Evolutionary conservation across 1,140 invertebrate genomes (phyloP).

Genomic region (Oncopodura yosiiana): DNA sequence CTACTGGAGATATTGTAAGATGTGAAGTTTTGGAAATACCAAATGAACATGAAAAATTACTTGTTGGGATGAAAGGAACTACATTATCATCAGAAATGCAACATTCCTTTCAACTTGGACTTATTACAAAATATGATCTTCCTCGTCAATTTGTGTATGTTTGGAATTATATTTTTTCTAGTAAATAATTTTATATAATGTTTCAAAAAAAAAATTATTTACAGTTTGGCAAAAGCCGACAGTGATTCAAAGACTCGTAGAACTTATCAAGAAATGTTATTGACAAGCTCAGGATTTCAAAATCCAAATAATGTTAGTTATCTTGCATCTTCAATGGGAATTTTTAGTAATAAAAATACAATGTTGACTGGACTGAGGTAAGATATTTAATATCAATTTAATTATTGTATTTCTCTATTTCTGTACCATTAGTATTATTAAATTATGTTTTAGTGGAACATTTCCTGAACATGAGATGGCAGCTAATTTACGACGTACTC

Average conservation of each 20-base stretch:
- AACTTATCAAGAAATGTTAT: conserved; percentile 71
- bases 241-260: conserved; percentile 40
- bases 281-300: conserved; percentile 74
- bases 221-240: conserved; percentile 35
- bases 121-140: conserved; percentile 72
- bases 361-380: conserved; percentile 66
- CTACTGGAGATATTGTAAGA: conserved; percentile 57
- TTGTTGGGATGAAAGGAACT: conserved; percentile 70
- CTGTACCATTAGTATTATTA: not conserved
- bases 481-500: conserved; percentile 68
- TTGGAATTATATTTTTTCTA: conserved; percentile 7
- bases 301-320: conserved; percentile 79
- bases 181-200: not conserved
- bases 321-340: conserved; percentile 59
- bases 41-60: conserved; percentile 73
- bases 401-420: not conserved
- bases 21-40: conserved; percentile 79
- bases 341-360: conserved; percentile 58
- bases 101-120: conserved; percentile 50
- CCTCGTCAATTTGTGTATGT: conserved; percentile 79
- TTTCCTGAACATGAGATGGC: conserved; percentile 72
- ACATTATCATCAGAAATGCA: conserved; percentile 53
- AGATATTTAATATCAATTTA: conserved; percentile 26
- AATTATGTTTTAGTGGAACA: conserved; percentile 51
- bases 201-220: not conserved